Conservation (phyloP, 2,113 vertebrate species). For the Marcusenius ussheri region DNA sequence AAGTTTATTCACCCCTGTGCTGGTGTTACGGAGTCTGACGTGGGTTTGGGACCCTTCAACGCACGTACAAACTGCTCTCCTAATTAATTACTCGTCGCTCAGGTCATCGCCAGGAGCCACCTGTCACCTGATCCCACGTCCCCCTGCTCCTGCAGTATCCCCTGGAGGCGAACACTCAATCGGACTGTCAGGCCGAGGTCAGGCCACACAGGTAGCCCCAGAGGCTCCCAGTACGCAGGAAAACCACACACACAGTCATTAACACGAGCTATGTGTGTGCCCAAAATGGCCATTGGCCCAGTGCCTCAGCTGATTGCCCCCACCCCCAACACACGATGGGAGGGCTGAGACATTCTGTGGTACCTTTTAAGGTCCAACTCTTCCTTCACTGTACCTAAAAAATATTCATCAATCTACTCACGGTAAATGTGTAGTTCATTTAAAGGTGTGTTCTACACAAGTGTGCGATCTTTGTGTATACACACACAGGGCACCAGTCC, state of each 20-base stretch:
- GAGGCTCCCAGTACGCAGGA: background rate
- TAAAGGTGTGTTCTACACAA: background rate
- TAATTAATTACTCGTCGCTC: background rate
- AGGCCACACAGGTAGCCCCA: background rate
- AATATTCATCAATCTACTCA: background rate
- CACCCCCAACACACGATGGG: background rate
- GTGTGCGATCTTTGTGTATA: background rate
- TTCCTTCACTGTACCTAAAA: background rate
- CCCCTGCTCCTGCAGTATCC: background rate
- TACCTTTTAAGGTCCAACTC: background rate
- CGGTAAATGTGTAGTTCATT: background rate
- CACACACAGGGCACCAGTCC: background rate
- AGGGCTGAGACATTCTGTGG: background rate
- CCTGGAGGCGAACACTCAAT: background rate
- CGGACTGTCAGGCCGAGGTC: background rate
- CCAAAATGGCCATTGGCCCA: background rate
- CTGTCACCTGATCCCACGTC: background rate
- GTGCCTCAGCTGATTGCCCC: background rate
- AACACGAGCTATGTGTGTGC: background rate
- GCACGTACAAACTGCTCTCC: background rate
- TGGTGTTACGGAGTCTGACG: background rate
- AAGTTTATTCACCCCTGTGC: background rate
- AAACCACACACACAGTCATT: background rate
- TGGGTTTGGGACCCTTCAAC: background rate
- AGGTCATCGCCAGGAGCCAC: background rate